Base-by-base conservation (phyloP, 2,888 invertebrate genomes). In the Caenorhabditis panamensis region DNA sequence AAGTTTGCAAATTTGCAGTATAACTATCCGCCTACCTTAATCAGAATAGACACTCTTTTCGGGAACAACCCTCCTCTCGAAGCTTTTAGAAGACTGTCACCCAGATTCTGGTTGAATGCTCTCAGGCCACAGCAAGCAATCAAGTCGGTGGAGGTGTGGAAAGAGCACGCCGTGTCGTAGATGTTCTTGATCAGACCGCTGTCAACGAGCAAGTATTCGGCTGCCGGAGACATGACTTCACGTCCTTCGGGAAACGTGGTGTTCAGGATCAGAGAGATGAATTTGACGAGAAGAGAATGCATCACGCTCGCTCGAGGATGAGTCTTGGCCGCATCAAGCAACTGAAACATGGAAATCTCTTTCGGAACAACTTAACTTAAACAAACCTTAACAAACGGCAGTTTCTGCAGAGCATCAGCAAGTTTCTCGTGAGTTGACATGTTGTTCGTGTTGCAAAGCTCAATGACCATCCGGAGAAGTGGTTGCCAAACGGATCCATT, bases 381-480 rank as follows among this genome's bases (percentile, higher is more conserved):
- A 4, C 11, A 49, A 18, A 84, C 84, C 66, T 82, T 79, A 11
- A 78, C 31, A 16, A 88, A 82, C 0, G 81, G 75, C 8, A 79
- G 69, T 26, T 81, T 58, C 53, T 71, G 62, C 61, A 88, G 79
- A 13, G 81, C 86, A 0, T 51, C 64, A 4, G 69, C 51, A 11
- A 88, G 37, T 20, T 76, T 79, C 13, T 76, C 28, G 41, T 88
- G 88, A 9, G 88, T 87, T 11, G 81, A 64, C 26, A 75, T 22
- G 53, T 80, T 54, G 59, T 86, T 87, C 4, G 88, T 88, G 67
- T 88, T 84, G 72, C 76, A 53, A 22, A 88, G 44, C 26, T 80
- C 80, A 18, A 82, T 54, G 18, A 88, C 16, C 20, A 88, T 58
- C 53, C 85, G 66, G 49, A 88, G 69, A n/a, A 85, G 71, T 24